Conservation (phyloP, 2,113 vertebrate genomes). For the Lepus europaeus region DNA sequence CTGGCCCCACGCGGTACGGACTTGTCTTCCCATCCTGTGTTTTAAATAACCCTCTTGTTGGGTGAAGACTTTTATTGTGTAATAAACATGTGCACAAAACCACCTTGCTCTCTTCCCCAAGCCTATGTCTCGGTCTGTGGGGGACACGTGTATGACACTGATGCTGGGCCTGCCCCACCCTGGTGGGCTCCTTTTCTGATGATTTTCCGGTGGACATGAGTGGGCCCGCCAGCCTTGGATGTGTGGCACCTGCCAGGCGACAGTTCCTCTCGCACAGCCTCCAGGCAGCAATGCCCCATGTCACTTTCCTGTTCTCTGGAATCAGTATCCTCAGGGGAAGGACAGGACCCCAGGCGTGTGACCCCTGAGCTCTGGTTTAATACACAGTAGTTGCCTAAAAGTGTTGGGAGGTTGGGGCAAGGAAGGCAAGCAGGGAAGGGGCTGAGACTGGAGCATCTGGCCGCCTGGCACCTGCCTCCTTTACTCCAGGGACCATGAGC, state of each 20-base stretch:
- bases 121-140: not conserved
- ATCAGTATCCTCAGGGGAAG: not conserved
- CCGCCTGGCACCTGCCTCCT: not conserved
- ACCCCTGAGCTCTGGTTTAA: not conserved
- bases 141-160: not conserved
- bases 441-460: not conserved
- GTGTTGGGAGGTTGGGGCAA: not conserved
- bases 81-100: slow-evolving; percentile 51
- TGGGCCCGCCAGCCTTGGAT: too few relatives aligned
- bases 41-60: too few relatives aligned
- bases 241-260: not conserved
- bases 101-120: not conserved
- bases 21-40: too few relatives aligned
- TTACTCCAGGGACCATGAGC: not conserved
- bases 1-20: rapidly evolving
- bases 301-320: not conserved
- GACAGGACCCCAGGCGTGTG: not conserved
- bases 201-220: not conserved
- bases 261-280: not conserved
- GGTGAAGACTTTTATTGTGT: not conserved
- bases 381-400: not conserved
- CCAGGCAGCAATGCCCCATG: not conserved
- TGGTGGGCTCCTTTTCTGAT: not conserved
- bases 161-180: not conserved
- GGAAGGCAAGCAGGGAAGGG: not conserved